These are phyloP conservation scores for Staurois parvus DNA, from an alignment of 2,797 vertebrate species.

Conservation along the genomic window DNA sequence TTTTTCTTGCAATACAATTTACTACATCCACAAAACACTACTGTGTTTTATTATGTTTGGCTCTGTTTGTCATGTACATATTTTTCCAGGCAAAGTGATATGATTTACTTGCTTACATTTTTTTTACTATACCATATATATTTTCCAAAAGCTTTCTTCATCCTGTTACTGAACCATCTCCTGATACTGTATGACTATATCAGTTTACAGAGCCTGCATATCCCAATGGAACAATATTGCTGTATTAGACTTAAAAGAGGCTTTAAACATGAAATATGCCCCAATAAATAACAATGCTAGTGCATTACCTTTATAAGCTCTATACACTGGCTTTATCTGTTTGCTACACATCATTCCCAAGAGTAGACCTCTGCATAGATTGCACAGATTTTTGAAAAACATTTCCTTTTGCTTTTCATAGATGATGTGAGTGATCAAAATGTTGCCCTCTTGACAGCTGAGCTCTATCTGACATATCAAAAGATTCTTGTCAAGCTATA, in stretches of 20 bases:
- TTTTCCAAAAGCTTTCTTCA: background rate
- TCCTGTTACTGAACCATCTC: background rate
- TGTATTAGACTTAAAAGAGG: constrained; percentile 7
- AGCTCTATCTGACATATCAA: constrained; percentile 40
- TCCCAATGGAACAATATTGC: background rate
- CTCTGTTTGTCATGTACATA: background rate
- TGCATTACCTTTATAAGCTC: constrained; percentile 5
- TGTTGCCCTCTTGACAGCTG: constrained; percentile 43
- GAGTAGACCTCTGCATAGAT: constrained; percentile 11
- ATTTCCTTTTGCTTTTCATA: constrained; percentile 28
- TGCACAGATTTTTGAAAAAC: constrained; percentile 28
- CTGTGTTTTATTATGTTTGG: background rate
- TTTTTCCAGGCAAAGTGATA: background rate
- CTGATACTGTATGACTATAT: background rate
- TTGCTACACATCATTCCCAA: constrained; percentile 16
- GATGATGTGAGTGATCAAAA: constrained; percentile 41
- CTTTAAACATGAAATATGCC: constrained; percentile 25
- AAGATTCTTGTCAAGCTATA: constrained; percentile 45
- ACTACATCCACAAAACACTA: background rate
- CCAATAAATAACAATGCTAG: constrained; percentile 28
- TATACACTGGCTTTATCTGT: constrained; percentile 6
- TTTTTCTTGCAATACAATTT: background rate
- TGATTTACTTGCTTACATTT: background rate
- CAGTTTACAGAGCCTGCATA: background rate
- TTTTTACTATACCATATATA: background rate